Evolutionary conservation across 2,888 invertebrate genomes (phyloP).

Genomic region (Torymus texanus): DNA sequence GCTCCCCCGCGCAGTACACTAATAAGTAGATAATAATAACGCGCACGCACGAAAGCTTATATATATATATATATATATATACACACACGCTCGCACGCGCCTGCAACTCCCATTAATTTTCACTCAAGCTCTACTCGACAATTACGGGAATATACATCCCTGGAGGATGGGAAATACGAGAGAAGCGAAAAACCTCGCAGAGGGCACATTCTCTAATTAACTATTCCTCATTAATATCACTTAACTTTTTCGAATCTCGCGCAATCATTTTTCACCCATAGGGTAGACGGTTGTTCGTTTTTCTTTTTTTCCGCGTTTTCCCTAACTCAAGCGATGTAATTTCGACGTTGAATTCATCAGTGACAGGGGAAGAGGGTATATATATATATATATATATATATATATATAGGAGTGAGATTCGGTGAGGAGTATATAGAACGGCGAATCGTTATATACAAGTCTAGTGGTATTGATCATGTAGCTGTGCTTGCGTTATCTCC

Average conservation of each 20-base stretch:
- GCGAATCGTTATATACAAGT: background rate
- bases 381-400: background rate
- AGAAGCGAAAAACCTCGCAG: slow-evolving; percentile 34
- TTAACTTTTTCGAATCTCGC: slow-evolving; percentile 59
- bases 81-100: background rate
- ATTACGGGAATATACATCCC: slow-evolving; percentile 65
- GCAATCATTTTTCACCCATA: slow-evolving; percentile 58
- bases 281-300: background rate
- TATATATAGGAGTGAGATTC: background rate
- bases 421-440: background rate
- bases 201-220: slow-evolving; percentile 63
- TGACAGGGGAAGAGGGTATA: background rate
- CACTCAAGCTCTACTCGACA: slow-evolving; percentile 63
- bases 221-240: slow-evolving; percentile 67
- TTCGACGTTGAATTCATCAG: background rate
- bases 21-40: slow-evolving; percentile 55
- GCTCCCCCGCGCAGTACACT: slow-evolving; percentile 17
- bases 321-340: background rate
- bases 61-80: no score
- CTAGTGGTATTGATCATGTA: slow-evolving; percentile 10
- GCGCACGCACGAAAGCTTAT: background rate
- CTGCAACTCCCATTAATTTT: slow-evolving; percentile 60
- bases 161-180: slow-evolving; percentile 30
- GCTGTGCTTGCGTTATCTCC: background rate
- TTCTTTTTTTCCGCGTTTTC: slow-evolving; percentile 5